Conservation (phyloP, 2,888 invertebrate species). For the Eristalinus sepulchralis region DNA sequence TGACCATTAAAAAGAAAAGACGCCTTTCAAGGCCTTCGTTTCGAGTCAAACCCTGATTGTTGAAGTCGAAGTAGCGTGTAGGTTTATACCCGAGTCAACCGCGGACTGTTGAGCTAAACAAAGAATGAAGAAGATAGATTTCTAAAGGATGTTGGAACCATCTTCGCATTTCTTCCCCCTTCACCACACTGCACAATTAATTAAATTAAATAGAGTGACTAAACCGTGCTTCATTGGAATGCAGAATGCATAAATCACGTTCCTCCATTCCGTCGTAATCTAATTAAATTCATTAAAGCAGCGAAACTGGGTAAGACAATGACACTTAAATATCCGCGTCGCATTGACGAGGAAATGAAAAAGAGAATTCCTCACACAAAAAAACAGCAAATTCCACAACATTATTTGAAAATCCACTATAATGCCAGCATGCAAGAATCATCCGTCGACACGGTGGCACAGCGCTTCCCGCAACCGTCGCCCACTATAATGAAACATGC, state of each 20-base stretch:
- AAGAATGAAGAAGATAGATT: too few relatives aligned
- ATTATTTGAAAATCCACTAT: slow-evolving; percentile 46
- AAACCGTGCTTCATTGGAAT: slow-evolving; percentile 25
- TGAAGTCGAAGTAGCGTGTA: too few relatives aligned
- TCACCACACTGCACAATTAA: slow-evolving; percentile 20
- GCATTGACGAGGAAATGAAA: not conserved
- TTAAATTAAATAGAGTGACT: slow-evolving; percentile 44
- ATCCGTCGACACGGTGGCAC: slow-evolving; percentile 37
- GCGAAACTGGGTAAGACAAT: slow-evolving; percentile 3
- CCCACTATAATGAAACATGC: slow-evolving; percentile 44
- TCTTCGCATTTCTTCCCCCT: not conserved
- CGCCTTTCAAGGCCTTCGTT: too few relatives aligned
- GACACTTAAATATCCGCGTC: slow-evolving; percentile 5
- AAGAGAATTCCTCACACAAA: slow-evolving; percentile 27
- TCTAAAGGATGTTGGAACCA: too few relatives aligned
- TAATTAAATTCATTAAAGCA: slow-evolving; percentile 42
- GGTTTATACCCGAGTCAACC: too few relatives aligned
- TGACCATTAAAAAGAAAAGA: too few relatives aligned
- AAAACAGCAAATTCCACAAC: slow-evolving; percentile 42
- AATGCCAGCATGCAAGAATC: slow-evolving; percentile 63
- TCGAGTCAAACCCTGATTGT: too few relatives aligned
- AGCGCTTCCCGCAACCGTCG: slow-evolving; percentile 20
- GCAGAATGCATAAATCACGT: slow-evolving; percentile 64
- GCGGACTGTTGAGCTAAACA: too few relatives aligned
- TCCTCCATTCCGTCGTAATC: slow-evolving; percentile 50